These are phyloP conservation scores for Apeira syringaria DNA, from an alignment of 2,888 invertebrate species.

Conservation along the genomic window DNA sequence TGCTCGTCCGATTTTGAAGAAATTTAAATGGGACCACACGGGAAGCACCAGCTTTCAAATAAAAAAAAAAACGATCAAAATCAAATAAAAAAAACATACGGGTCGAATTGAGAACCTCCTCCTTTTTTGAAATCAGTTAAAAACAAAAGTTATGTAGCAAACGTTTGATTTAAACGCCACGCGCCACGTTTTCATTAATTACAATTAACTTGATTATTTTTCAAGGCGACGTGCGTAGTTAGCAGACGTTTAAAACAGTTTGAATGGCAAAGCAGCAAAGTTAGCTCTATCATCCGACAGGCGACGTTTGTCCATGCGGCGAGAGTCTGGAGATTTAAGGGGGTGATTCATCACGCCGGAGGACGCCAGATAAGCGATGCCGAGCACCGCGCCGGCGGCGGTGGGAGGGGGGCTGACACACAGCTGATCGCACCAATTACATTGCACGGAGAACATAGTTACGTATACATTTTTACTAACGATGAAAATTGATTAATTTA, in stretches of 20 bases:
- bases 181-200: conserved; percentile 1
- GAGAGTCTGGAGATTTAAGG: conserved; percentile 59
- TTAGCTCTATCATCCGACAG: conserved; percentile 47
- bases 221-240: conserved; percentile 11
- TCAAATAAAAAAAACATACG: too few species aligned
- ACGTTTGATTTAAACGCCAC: conserved; percentile 5
- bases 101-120: too few species aligned
- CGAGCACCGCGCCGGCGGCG: conserved; percentile 30
- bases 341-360: conserved; percentile 69
- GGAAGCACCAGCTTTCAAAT: too few species aligned
- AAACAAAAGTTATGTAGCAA: too few species aligned
- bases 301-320: conserved; percentile 46
- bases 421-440: conserved; percentile 53
- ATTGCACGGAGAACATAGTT: conserved; percentile 38
- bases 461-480: too few species aligned
- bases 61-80: too few species aligned
- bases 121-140: too few species aligned
- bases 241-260: conserved; percentile 19
- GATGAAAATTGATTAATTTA: too few species aligned
- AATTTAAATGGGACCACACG: too few species aligned
- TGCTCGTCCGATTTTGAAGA: too few species aligned
- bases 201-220: too few species aligned
- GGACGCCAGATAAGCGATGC: conserved; percentile 62
- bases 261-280: conserved; percentile 31
- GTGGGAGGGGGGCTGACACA: conserved; percentile 36